Base-by-base conservation (phyloP, 2,888 invertebrate genomes). In the Hirtodrosophila confusa region DNA sequence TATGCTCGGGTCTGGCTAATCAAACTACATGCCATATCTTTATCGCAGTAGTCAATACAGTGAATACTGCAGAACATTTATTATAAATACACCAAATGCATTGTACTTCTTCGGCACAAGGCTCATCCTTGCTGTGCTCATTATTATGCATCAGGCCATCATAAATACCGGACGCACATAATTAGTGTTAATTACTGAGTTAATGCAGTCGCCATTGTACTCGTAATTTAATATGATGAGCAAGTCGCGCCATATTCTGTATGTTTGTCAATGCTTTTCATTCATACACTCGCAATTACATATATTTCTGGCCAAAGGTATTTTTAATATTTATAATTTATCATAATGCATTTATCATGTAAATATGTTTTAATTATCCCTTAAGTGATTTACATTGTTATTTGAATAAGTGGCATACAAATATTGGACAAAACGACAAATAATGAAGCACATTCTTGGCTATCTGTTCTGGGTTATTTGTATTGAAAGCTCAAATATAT, bases 141-240 rank as follows among this genome's bases (percentile, higher is more conserved):
- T 50, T 57, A 57, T 69, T 62, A 50, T 66, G 61, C 64, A 72
- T 60, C 51, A 48, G 66, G 62, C 51, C 68, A 45, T 44, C 56
- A 73, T 72, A 69, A 82, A 73, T 83, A 64, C 64, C 71, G 49
- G 67, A 77, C 55, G 69, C 62, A 65, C 80, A 82, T 82, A 82
- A 82, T 84, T 77, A 82, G 82, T 84, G 86, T 80, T 82, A 82
- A 86, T 82, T 82, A 86, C 75, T 58, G 75, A 86, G 78, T 82
- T 82, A 82, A 82, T 82, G 86, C 80, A 84, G 69, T 80, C 55
- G 68, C 76, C 69, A 69, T 84, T 77, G 40, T 53, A 7, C 49
- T 48, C 72, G 69, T 65, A 73, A 77, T 77, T 80, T 54, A 77
- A 71, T 66, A 67, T 60, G 54, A 43, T 24, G 47, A 36, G n/a